Evolutionary conservation across 2,888 invertebrate species (phyloP).

Genomic region (Actias luna): DNA sequence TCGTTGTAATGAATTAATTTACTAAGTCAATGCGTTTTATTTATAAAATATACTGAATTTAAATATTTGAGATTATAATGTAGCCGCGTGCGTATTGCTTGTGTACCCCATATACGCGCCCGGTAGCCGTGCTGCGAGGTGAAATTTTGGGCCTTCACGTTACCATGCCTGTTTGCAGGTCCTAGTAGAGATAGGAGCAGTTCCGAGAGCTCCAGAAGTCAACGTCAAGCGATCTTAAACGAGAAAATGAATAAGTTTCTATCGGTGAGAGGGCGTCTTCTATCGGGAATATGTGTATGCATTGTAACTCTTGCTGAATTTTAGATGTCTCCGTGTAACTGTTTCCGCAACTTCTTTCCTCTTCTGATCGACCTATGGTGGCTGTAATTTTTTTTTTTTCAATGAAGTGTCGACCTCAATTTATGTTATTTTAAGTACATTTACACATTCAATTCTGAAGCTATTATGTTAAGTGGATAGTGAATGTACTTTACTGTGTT

Average conservation of each 20-base stretch:
- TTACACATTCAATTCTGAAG: conserved; percentile 18
- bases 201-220: conserved; percentile 85
- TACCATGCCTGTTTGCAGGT: conserved; percentile 72
- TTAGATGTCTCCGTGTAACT: conserved; percentile 70
- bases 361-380: conserved; percentile 68
- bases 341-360: conserved; percentile 64
- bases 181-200: conserved; percentile 84
- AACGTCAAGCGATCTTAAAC: conserved; percentile 93
- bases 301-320: conserved; percentile 69
- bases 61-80: conserved; percentile 9
- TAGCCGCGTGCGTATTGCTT: conserved; percentile 21
- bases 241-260: conserved; percentile 97
- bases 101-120: conserved; percentile 55
- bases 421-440: conserved; percentile 45
- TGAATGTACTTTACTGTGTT: conserved; percentile 55
- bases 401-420: conserved; percentile 29
- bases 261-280: conserved; percentile 87
- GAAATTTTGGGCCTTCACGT: conserved; percentile 30
- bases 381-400: conserved; percentile 56
- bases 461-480: conserved; percentile 20
- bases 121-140: conserved; percentile 48
- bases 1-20: not conserved
- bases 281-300: conserved; percentile 55
- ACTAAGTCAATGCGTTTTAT: not conserved
- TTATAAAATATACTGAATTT: not conserved